Percentiles rank a stretch among this genome's conserved stretches.
Evolutionary conservation across 2,888 invertebrate species (phyloP).

Genomic region (Priocnemis perturbator): DNA sequence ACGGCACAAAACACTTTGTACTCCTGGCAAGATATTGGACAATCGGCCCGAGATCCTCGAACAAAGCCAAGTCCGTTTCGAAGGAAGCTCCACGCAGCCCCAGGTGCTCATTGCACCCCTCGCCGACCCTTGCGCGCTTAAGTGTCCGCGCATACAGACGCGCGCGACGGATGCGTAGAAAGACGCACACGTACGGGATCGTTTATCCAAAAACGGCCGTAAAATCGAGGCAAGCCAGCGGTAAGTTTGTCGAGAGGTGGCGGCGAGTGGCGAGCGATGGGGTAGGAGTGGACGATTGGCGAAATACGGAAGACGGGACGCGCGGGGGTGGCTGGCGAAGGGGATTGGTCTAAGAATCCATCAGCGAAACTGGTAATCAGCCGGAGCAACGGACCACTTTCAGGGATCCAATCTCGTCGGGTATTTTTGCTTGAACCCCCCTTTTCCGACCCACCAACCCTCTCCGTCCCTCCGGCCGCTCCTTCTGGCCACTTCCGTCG

Average conservation of each 20-base stretch:
- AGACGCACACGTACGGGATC: constrained; percentile 34
- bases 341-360: constrained; percentile 65
- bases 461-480: constrained; percentile 17
- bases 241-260: not conserved
- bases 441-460: constrained; percentile 18
- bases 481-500: constrained; percentile 15
- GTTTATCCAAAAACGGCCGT: constrained; percentile 65
- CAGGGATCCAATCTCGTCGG: constrained; percentile 68
- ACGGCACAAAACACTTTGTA: too few relatives aligned
- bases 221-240: constrained; percentile 51
- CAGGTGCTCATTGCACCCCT: not conserved
- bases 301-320: constrained; percentile 29
- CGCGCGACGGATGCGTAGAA: not conserved
- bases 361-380: constrained; percentile 70
- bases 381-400: constrained; percentile 60
- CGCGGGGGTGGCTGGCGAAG: constrained; percentile 41
- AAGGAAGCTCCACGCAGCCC: not conserved
- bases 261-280: constrained; percentile 6
- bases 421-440: constrained; percentile 55
- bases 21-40: too few relatives aligned
- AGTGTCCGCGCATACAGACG: not conserved
- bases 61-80: too few relatives aligned
- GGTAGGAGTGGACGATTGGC: constrained; percentile 23
- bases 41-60: too few relatives aligned
- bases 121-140: not conserved